Evolutionary conservation across 2,888 invertebrate species (phyloP).

Genomic region (Linyphia triangularis): DNA sequence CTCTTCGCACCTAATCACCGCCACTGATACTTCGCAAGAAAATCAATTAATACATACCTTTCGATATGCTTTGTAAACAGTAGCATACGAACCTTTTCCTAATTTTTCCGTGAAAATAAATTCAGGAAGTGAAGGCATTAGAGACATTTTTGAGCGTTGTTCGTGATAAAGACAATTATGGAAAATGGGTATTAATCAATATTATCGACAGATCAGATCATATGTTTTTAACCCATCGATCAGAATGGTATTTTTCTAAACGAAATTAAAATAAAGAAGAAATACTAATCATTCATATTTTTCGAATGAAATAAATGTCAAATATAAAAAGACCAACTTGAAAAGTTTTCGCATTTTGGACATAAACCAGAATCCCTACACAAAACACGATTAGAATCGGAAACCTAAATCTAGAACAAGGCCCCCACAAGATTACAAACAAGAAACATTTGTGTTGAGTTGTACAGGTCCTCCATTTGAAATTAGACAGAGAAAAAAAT

Average conservation of each 20-base stretch:
- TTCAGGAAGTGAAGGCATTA: slow-evolving; percentile 50
- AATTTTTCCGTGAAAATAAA: slow-evolving; percentile 85
- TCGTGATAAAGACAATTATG: background rate
- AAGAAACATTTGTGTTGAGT: background rate
- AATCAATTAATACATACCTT: slow-evolving; percentile 81
- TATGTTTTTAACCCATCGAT: too few relatives aligned
- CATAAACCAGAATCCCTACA: background rate
- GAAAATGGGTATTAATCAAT: too few relatives aligned
- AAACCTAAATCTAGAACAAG: background rate
- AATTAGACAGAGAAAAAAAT: too few relatives aligned
- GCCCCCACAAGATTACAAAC: background rate
- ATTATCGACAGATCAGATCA: too few relatives aligned
- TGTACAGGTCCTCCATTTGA: background rate
- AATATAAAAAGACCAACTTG: too few relatives aligned
- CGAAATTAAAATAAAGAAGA: too few relatives aligned
- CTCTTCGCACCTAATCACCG: too few relatives aligned
- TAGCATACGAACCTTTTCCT: slow-evolving; percentile 90
- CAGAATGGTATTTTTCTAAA: too few relatives aligned
- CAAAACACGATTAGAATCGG: background rate
- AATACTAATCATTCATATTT: too few relatives aligned
- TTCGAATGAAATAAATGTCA: too few relatives aligned
- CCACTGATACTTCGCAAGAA: slow-evolving; percentile 83
- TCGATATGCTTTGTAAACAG: slow-evolving; percentile 89
- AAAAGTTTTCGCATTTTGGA: too few relatives aligned
- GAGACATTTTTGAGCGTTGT: slow-evolving; percentile 24